phyloP scores from a whole-genome alignment of 2,888 invertebrate genomes.

The Stenoptilia bipunctidactyla region DNA sequence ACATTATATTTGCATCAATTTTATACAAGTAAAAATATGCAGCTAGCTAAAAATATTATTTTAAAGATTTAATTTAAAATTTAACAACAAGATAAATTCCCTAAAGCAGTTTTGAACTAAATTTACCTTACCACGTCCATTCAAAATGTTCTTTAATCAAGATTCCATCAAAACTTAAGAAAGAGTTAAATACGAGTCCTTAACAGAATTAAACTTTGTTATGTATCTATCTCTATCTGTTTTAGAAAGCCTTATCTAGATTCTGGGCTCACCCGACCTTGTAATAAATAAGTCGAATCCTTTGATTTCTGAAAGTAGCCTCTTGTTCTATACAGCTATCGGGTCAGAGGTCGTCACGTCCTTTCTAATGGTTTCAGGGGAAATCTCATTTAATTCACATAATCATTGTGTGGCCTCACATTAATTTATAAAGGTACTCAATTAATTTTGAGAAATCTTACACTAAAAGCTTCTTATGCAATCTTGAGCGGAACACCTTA shows the following conservation, averaged over 20 bases:
- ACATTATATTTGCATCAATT: no score
- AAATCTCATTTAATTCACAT: slow-evolving; percentile 54
- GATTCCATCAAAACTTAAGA: slow-evolving; percentile 55
- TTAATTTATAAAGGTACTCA: slow-evolving; percentile 19
- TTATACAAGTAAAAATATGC: no score
- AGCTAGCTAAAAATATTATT: no score
- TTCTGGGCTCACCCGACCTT: slow-evolving; percentile 48
- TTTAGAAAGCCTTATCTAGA: slow-evolving; percentile 53
- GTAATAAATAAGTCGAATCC: slow-evolving; percentile 49
- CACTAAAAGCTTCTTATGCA: no score
- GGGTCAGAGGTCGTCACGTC: slow-evolving; percentile 42
- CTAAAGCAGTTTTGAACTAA: no score
- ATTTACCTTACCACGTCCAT: no score
- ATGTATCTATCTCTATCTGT: slow-evolving; percentile 25
- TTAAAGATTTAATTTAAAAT: no score
- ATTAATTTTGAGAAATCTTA: no score
- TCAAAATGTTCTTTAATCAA: slow-evolving; percentile 36
- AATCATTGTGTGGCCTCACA: slow-evolving; percentile 45
- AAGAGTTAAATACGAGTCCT: slow-evolving; percentile 52
- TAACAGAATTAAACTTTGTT: slow-evolving; percentile 52
- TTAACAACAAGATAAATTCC: no score
- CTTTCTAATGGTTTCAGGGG: slow-evolving; percentile 55
- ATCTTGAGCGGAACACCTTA: background rate
- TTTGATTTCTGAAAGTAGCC: slow-evolving; percentile 65
- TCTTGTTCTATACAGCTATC: slow-evolving; percentile 20